Evolutionary conservation across 30 jellyfish, hydroid and myxozoan genomes (phyloP), one percentile per base, ranked within the genome.

Genomic region (Cassiopea xamachana): DNA sequence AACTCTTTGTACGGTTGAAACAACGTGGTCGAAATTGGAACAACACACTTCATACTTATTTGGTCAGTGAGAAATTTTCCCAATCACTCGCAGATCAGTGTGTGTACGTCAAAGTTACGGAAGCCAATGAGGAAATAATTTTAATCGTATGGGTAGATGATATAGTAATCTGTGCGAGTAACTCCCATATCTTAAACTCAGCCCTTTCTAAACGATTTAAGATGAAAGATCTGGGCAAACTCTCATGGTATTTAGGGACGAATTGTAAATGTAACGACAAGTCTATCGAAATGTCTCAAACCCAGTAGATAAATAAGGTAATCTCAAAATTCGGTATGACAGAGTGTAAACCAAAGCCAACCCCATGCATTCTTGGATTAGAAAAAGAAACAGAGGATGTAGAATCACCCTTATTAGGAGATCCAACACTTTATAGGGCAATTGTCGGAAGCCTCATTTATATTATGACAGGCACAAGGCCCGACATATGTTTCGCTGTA

Each of bases 141-240:
- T 17, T 81, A 16, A 79, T 88, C 2, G 80, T 68, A 47, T 88
- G 96, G 96, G 96, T 88, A 49, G 96, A 88, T 88, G 96, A 88
- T 73, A 79, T 88, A 49, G 69, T 88, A 17, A 47, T 88, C 48
- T 93, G 93, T 15, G 45, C 94, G 64, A 73, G 69, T 74, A 43
- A 45, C 73, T 8, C 75, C 61, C 50, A 46, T 43, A 10, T 58
- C 19, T 7, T 49, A 48, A 79, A 78, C 12, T 7, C 62, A 14
- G 1, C 1, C 60, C 87, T 88, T 76, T 51, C 5, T 4, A 1
- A 48, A 64, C 7, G 48, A 46, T 88, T 88, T 58, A 68, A 79
- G 62, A 88, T 88, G 96, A 88, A 88, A 69, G 96, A 88, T 68
- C 92, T 80, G 47, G 93, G 93, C 70, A 64, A 16, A 73, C 47